Conservation (phyloP, 1,140 invertebrate species). For the Zaprionus lachaisei region DNA sequence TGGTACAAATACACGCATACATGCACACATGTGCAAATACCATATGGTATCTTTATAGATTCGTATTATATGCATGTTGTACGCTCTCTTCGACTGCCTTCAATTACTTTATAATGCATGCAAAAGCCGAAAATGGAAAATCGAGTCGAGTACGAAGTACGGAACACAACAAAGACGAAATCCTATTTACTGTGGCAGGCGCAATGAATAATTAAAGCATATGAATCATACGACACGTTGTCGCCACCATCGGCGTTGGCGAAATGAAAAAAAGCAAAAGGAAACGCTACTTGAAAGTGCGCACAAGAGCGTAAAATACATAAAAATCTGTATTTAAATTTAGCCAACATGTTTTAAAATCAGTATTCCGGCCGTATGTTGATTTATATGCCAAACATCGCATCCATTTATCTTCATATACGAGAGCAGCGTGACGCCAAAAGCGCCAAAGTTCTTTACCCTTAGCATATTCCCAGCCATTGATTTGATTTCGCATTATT, state of each 20-base stretch:
- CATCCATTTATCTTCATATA: conserved; percentile 75
- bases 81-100: neutral
- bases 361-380: conserved; percentile 44
- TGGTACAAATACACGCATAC: neutral
- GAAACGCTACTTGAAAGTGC: conserved; percentile 67
- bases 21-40: neutral
- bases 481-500: conserved; percentile 58
- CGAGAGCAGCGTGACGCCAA: conserved; percentile 38
- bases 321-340: conserved; percentile 68
- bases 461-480: conserved; percentile 32
- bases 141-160: neutral
- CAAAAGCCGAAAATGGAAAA: neutral
- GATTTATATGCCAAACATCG: conserved; percentile 81
- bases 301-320: conserved; percentile 66
- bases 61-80: neutral
- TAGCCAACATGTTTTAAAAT: conserved; percentile 60
- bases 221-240: conserved; percentile 78
- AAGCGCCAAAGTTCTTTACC: neutral
- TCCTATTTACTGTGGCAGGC: conserved; percentile 32
- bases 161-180: conserved; percentile 5
- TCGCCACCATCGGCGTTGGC: conserved; percentile 36
- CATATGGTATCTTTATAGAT: neutral
- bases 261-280: neutral
- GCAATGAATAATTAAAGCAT: conserved; percentile 77
- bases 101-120: conserved; percentile 13